Evolutionary conservation across 2,888 invertebrate species (phyloP), one percentile per base, ranked within the genome.

Genomic region (Cryptus viduatorius): DNA sequence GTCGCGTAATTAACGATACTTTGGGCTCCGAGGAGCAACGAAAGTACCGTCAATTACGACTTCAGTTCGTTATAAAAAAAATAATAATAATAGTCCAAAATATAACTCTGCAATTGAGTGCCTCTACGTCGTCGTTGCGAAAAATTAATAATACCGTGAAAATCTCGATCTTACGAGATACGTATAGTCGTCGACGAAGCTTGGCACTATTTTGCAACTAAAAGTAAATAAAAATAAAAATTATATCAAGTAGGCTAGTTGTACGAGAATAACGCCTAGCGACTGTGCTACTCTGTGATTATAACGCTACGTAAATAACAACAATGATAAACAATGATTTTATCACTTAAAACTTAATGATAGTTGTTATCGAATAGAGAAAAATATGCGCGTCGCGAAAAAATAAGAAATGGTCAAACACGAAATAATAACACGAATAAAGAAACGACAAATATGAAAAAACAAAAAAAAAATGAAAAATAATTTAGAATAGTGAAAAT

Each of bases 271-370:
- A 87, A 88, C 78, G 81, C 86, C 82, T 88, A 87, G 86, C 87
- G 86, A 88, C 88, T 90, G 88, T 89, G 89, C 90, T 90, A 89
- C 86, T 89, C 90, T 90, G 90, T 90, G 90, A 90, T 90, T 89
- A 86, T 87, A 88, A 61, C 61, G 84, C 79, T 85, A 83, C 72
- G 72, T 82, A 68, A 64, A 42, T 19, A 69, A 77, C 48, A 80
- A 31, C n/a, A 79, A 73, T 65, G 76, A 86, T 71, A 69, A 81
- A 79, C 61, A 64, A 83, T 37, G 19, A 76, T 68, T 56, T 78
- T 77, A 81, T 79, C 67, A 72, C 72, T 48, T 79, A 68, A 83
- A 79, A 8, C 31, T 67, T 56, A 59, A 37, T 5, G 19, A 29
- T 64, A 31, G 46, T 67, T 19, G 44, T 48, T 29, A 75, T 59